These are phyloP conservation scores for Oxytorus armatus DNA, from an alignment of 2,888 invertebrate genomes.

Conservation along the genomic window DNA sequence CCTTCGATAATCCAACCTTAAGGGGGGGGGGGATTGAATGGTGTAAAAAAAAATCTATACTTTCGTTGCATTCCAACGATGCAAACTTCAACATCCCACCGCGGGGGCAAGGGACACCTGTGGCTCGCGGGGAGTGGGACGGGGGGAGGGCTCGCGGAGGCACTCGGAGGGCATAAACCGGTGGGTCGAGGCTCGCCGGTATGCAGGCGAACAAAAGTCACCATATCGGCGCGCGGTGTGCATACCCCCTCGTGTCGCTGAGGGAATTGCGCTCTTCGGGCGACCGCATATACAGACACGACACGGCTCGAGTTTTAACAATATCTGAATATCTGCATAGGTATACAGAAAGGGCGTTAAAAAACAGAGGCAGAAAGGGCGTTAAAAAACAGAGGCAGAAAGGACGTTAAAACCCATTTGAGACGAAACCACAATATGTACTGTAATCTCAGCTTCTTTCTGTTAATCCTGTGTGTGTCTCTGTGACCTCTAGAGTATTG, in stretches of 20 bases:
- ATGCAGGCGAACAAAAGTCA: conserved; percentile 48
- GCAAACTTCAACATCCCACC: too few relatives aligned
- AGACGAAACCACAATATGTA: conserved; percentile 26
- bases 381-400: too few relatives aligned
- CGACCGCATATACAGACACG: conserved; percentile 10
- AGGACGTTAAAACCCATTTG: background rate
- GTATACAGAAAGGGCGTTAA: too few relatives aligned
- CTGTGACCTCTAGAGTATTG: too few relatives aligned
- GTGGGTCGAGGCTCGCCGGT: conserved; percentile 32
- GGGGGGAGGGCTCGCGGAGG: conserved; percentile 25
- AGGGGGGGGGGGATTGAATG: too few relatives aligned
- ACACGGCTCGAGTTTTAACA: conserved; percentile 20
- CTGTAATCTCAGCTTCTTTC: background rate
- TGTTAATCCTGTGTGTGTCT: background rate
- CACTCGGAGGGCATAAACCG: conserved; percentile 58
- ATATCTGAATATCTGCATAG: conserved; percentile 19
- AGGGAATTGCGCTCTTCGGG: conserved; percentile 37
- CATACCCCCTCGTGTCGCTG: too few relatives aligned
- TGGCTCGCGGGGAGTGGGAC: conserved; percentile 32
- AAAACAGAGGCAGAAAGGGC: too few relatives aligned
- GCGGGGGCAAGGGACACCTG: conserved; percentile 58
- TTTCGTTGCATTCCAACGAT: background rate
- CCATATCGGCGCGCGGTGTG: conserved; percentile 26
- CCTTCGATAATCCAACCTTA: too few relatives aligned
- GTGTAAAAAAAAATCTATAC: too few relatives aligned